Conservation (phyloP, 2,888 invertebrate genomes). For the Torymus aiolomorphi region DNA sequence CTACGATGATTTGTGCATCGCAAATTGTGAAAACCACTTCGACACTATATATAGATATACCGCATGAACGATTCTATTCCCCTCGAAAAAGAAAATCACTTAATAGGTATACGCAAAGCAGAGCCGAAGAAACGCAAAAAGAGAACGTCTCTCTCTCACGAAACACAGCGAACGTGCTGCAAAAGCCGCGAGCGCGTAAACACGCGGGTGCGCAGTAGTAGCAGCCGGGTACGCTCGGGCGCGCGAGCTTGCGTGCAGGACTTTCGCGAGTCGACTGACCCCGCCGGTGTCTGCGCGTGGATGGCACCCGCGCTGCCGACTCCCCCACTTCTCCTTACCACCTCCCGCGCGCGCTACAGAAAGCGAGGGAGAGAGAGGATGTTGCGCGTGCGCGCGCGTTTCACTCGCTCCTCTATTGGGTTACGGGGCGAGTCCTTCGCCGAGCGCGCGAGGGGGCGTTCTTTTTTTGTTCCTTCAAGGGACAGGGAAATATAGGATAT, state of each 20-base stretch:
- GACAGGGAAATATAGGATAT: no score
- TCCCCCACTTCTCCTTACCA: slow-evolving; percentile 1
- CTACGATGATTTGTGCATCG: slow-evolving; percentile 3
- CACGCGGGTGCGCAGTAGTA: no score
- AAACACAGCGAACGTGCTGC: no score
- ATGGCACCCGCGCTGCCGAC: slow-evolving; percentile 26
- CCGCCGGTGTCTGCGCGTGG: slow-evolving; percentile 31
- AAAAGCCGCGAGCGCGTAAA: no score
- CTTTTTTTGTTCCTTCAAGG: neutral
- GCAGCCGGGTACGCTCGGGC: no score
- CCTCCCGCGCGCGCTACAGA: neutral
- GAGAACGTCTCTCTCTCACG: no score
- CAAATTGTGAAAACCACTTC: neutral
- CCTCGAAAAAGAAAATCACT: no score
- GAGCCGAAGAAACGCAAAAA: no score
- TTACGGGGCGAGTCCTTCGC: neutral
- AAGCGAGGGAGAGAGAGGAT: no score
- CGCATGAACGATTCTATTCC: no score
- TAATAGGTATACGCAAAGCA: no score
- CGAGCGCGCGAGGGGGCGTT: neutral
- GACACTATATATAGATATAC: no score
- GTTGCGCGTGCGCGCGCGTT: slow-evolving; percentile 8
- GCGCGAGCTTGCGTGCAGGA: slow-evolving; percentile 63
- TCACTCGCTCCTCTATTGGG: slow-evolving; percentile 30
- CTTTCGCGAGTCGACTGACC: slow-evolving; percentile 68